Evolutionary conservation across 2,113 vertebrate species (phyloP).

Genomic region (Stictonetta naevosa): DNA sequence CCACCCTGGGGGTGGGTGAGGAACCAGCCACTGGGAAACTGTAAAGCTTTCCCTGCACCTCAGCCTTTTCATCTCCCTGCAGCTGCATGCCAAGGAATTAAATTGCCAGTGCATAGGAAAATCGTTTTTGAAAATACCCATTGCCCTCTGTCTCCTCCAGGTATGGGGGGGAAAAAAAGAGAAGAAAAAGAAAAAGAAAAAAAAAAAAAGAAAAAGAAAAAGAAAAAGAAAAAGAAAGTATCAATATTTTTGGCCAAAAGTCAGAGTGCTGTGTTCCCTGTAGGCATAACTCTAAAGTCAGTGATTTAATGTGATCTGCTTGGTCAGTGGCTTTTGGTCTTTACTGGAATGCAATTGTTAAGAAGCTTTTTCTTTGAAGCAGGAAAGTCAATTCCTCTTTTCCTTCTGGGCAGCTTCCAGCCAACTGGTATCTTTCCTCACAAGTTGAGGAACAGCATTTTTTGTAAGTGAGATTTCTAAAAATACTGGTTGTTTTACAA

Average conservation of each 20-base stretch:
- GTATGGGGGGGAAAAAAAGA: background rate
- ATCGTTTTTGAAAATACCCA: background rate
- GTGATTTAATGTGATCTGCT: background rate
- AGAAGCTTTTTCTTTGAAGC: background rate
- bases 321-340: background rate
- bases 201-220: background rate
- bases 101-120: background rate
- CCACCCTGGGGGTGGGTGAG: background rate
- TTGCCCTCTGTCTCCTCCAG: background rate
- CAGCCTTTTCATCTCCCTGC: background rate
- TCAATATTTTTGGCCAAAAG: background rate
- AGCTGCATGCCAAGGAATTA: background rate
- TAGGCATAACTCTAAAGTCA: background rate
- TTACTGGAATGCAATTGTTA: background rate
- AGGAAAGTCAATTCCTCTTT: background rate
- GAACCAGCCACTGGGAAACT: background rate
- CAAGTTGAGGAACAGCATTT: background rate
- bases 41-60: background rate
- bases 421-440: accelerated
- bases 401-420: background rate
- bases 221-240: background rate
- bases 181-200: background rate
- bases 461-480: background rate
- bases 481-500: background rate
- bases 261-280: background rate